A percentile compares a stretch with the other conserved stretches of the same genome.
These are phyloP conservation scores for Cryptus armator DNA, from an alignment of 2,888 invertebrate species.

Conservation along the genomic window DNA sequence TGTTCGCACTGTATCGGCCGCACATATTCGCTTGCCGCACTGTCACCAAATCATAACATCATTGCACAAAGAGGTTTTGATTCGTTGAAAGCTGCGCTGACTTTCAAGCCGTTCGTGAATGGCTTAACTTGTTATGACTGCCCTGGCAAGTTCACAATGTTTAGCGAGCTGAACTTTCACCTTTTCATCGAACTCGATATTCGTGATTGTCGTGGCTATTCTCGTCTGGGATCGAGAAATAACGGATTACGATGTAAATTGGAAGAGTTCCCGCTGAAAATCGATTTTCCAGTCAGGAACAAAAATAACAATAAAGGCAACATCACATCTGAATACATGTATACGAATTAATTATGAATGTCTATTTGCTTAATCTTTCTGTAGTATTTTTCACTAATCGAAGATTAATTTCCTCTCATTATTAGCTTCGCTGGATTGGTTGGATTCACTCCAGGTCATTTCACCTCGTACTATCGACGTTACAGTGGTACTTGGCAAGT, in stretches of 20 bases:
- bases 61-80: conserved; percentile 6
- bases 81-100: not conserved
- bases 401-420: not conserved
- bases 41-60: conserved; percentile 30
- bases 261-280: conserved; percentile 5
- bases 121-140: not conserved
- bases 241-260: conserved; percentile 19
- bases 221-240: not conserved
- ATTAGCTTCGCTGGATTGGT: conserved; percentile 37
- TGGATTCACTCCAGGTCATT: conserved; percentile 32
- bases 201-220: not conserved
- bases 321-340: not conserved
- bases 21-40: not conserved
- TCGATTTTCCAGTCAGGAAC: not conserved
- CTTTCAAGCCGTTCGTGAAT: conserved; percentile 3
- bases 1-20: conserved; percentile 21
- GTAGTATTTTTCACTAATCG: not conserved
- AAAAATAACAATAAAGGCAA: conserved; percentile 10
- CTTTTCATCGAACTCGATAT: conserved; percentile 34
- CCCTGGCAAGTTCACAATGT: not conserved
- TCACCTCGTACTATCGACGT: conserved; percentile 51
- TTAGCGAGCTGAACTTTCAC: not conserved
- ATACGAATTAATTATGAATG: not conserved
- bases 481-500: conserved; percentile 42
- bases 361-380: not conserved